A percentile compares a stretch with the other conserved stretches of the same genome.
These are phyloP conservation scores for Erpobdella octoculata DNA, from an alignment of 2,888 invertebrate species.

Conservation along the genomic window DNA sequence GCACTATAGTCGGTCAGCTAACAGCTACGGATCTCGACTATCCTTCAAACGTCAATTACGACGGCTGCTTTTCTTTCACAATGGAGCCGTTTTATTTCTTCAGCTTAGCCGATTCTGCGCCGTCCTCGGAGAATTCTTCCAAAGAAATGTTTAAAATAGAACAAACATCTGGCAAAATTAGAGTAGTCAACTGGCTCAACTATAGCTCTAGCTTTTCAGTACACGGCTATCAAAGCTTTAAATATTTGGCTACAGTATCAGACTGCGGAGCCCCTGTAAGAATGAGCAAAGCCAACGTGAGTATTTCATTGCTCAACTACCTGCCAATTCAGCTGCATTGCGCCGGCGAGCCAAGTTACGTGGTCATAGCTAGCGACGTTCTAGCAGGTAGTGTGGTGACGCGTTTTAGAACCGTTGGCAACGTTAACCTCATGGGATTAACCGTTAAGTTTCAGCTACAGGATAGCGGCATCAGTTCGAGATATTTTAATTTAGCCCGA, in stretches of 20 bases:
- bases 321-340: no score
- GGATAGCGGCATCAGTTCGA: background rate
- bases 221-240: background rate
- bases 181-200: background rate
- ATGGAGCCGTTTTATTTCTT: background rate
- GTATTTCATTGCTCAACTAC: background rate
- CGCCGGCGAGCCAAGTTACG: background rate
- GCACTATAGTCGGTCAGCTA: background rate
- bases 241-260: background rate
- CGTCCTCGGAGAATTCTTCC: no score
- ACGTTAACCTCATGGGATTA: background rate
- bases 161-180: background rate
- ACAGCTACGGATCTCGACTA: background rate
- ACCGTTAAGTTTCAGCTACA: background rate
- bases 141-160: no score
- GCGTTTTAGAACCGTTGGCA: background rate
- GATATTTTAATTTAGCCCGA: background rate
- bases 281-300: background rate
- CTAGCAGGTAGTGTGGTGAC: background rate
- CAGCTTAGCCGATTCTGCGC: background rate
- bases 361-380: background rate
- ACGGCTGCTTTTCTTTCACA: background rate
- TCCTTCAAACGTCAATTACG: background rate
- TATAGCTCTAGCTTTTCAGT: background rate
- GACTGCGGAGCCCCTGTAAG: background rate